Evolutionary conservation across 2,888 invertebrate species (phyloP).

Genomic region (Hipparchia sbordonii): DNA sequence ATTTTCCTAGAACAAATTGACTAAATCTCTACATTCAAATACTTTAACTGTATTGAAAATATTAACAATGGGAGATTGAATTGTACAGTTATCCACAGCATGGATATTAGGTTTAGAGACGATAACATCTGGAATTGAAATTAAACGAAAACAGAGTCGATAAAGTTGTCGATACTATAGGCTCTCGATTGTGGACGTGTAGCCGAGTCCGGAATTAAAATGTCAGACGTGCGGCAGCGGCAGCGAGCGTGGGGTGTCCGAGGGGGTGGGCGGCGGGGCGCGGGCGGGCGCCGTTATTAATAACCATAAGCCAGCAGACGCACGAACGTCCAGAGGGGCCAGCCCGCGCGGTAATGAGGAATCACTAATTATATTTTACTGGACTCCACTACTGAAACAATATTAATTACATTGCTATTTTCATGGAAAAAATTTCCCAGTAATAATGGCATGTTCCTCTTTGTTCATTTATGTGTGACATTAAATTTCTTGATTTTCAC

Average conservation of each 20-base stretch:
- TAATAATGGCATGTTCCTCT: slow-evolving; percentile 10
- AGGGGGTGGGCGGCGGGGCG: slow-evolving; percentile 64
- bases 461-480: slow-evolving; percentile 15
- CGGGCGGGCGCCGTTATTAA: slow-evolving; percentile 75
- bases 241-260: slow-evolving; percentile 60
- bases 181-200: slow-evolving; percentile 63
- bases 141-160: slow-evolving; percentile 67
- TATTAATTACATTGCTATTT: slow-evolving; percentile 60
- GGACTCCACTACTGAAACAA: slow-evolving; percentile 75
- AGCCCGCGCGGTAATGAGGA: slow-evolving; percentile 79
- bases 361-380: slow-evolving; percentile 83
- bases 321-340: slow-evolving; percentile 83
- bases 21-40: background rate
- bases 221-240: slow-evolving; percentile 78
- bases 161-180: slow-evolving; percentile 68
- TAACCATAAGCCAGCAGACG: slow-evolving; percentile 83
- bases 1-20: background rate
- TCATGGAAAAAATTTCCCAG: slow-evolving; percentile 33
- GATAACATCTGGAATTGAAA: slow-evolving; percentile 22
- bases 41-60: background rate
- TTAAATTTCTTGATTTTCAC: slow-evolving; percentile 7
- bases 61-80: background rate
- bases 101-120: slow-evolving; percentile 14
- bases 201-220: slow-evolving; percentile 79
- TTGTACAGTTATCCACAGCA: slow-evolving; percentile 19